Conservation (phyloP, 1,140 invertebrate species). For the Leptinotarsa defecta region DNA sequence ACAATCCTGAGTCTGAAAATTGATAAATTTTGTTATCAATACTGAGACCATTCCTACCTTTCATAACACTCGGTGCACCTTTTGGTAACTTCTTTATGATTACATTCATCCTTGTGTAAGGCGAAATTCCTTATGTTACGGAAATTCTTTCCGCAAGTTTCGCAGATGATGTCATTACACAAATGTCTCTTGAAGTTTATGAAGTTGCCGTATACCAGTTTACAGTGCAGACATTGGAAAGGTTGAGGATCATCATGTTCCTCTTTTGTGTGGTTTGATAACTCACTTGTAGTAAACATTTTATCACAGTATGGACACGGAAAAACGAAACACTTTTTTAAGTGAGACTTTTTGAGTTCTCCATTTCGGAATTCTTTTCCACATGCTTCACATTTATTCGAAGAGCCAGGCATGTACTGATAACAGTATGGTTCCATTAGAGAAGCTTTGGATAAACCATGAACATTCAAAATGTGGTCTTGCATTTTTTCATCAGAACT, state of each 20-base stretch:
- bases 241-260: not conserved
- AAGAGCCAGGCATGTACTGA: conserved; percentile 1
- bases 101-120: not conserved
- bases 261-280: not conserved
- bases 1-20: not conserved
- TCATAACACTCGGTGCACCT: not conserved
- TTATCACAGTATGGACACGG: not conserved
- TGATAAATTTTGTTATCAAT: not conserved
- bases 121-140: not conserved
- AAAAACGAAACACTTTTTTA: not conserved
- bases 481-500: not conserved
- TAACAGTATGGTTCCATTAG: not conserved
- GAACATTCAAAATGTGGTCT: not conserved
- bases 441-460: not conserved
- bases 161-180: not conserved
- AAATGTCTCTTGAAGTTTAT: not conserved
- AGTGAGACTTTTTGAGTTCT: not conserved
- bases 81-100: not conserved
- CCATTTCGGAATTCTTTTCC: not conserved
- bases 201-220: not conserved
- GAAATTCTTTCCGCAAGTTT: not conserved
- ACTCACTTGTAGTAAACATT: not conserved
- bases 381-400: not conserved
- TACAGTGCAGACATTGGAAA: not conserved
- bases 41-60: not conserved